phyloP scores from a whole-genome alignment of 2,113 vertebrate species.

The Hydrolagus affinis region DNA sequence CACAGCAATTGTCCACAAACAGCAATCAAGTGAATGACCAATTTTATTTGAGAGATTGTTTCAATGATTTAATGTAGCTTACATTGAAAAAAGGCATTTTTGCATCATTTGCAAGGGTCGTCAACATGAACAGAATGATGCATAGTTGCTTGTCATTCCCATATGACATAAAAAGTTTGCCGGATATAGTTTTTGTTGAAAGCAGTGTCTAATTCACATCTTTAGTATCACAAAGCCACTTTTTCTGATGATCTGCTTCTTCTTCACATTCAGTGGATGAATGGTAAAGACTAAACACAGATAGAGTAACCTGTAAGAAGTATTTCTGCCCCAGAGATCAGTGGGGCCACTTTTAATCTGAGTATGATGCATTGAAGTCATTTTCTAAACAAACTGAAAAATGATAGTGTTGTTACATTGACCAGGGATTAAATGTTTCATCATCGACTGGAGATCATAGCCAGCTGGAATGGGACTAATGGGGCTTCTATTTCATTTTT shows the following conservation, averaged over 20 bases:
- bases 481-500: background rate
- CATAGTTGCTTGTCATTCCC: background rate
- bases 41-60: too few relatives aligned
- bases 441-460: background rate
- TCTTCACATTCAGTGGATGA: background rate
- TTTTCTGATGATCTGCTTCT: too few relatives aligned
- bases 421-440: background rate
- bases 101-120: too few relatives aligned
- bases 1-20: too few relatives aligned
- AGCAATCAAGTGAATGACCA: too few relatives aligned
- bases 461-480: background rate
- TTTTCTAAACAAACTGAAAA: slow-evolving; percentile 18
- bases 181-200: background rate
- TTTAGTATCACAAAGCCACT: background rate
- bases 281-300: background rate
- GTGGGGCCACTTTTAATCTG: background rate
- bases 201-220: background rate
- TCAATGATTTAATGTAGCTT: too few relatives aligned
- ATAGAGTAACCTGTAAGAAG: background rate
- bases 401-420: background rate
- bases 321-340: background rate
- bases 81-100: too few relatives aligned
- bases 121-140: too few relatives aligned
- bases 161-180: background rate
- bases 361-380: background rate